Percentiles rank a stretch among this genome's conserved stretches.
Evolutionary conservation across 2,113 vertebrate species (phyloP).

Genomic region (Brevimyrus niger): DNA sequence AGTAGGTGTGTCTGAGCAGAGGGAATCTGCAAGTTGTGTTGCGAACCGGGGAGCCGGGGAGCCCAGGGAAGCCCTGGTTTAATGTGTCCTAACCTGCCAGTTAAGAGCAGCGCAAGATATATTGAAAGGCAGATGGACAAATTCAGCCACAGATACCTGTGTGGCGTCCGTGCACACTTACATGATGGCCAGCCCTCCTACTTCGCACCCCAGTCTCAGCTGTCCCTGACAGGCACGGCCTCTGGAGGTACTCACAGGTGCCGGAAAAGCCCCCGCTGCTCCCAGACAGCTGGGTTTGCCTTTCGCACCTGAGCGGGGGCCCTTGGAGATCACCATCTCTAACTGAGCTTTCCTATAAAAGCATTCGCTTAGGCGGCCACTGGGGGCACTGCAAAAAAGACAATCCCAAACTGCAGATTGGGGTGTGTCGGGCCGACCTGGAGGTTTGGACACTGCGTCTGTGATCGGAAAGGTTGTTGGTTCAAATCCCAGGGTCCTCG

Average conservation of each 20-base stretch:
- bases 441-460: background rate
- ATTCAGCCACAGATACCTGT: background rate
- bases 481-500: background rate
- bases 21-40: background rate
- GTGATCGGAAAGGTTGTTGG: background rate
- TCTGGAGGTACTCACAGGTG: conserved; percentile 13
- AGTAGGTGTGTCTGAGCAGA: background rate
- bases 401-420: conserved; percentile 20
- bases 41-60: background rate
- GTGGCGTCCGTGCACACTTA: conserved; percentile 38
- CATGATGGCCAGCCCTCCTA: conserved; percentile 48
- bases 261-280: background rate
- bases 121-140: background rate
- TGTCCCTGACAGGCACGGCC: background rate
- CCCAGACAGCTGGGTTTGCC: background rate
- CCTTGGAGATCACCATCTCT: background rate
- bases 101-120: background rate
- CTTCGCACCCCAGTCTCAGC: conserved; percentile 21
- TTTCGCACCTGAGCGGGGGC: background rate
- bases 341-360: background rate
- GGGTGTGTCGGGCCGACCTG: background rate
- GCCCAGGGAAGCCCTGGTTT: background rate
- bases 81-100: background rate
- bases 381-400: background rate
- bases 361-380: background rate